Base-by-base conservation (phyloP, 2,113 vertebrate species). In the Scolopax mira region DNA sequence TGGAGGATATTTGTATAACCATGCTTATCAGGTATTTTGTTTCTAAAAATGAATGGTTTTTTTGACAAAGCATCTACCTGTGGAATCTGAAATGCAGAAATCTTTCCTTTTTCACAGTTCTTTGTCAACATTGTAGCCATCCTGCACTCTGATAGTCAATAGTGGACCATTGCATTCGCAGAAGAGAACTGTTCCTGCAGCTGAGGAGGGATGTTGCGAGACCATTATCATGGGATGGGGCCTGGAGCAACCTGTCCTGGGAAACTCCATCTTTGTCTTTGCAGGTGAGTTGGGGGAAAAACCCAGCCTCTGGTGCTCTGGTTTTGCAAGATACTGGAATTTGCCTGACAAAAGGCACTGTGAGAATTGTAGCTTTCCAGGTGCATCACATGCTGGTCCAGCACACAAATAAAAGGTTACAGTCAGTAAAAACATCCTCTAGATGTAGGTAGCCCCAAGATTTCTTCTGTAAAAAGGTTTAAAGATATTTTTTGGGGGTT, bases 151-250 rank as follows among this genome's bases (percentile, higher is more conserved):
- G n/a, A 37, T 1, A n/a, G 30, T 35, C 67, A 46, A 25, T 13
- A 30, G 6, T 14, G 35, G 44, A 42, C 22, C n/a, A 16, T 22
- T 15, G 33, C 15, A 16, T 58, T 42, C 5, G 19, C 61, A 64
- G 51, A 41, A 64, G 9, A 24, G 10, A 21, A 39, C n/a, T 28
- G 37, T 33, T 55, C 5, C 23, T 22, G 54, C 31, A 16, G 3
- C 64, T 16, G 8, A 31, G 48, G 16, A n/a, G 42, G 67, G 27
- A 11, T 15, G 33, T 30, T 48, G 25, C 0, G 1, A 52, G 70
- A 25, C 13, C 19, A 7, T 7, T 0, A 0, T 25, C 18, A 2
- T 4, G 35, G 62, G 39, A 31, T 17, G 21, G 13, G 17, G 7
- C 18, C 24, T 11, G 31, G 52, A 74, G 30, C 11, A 14, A 8